Evolutionary conservation across 2,888 invertebrate species (phyloP), one percentile per base, ranked within the genome.

Genomic region (Hemicrepidius hirtus): DNA sequence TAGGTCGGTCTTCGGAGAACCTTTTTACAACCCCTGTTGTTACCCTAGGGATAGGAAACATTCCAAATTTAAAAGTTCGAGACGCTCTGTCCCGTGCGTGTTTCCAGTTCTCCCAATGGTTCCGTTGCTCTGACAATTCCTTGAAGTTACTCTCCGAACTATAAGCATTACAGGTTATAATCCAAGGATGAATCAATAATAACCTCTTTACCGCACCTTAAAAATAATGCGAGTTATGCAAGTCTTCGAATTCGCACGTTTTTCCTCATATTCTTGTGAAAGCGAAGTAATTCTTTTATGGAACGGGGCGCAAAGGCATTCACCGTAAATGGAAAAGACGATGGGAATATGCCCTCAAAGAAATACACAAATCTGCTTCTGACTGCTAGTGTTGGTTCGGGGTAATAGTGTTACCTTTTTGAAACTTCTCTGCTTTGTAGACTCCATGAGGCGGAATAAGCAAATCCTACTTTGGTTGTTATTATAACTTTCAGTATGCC

Each of bases 51-150:
- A 75, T 44, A 46, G 49, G 60, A 76, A 77, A 76, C 76, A 78
- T 77, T 78, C 78, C 76, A 78, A 78, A 77, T 78, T 78, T 75
- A 78, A 78, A 76, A 78, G 77, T 78, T 77, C 74, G 44, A 65
- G 76, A 71, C 74, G 59, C 67, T 71, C 53, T 62, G 75, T 75
- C 72, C 76, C 69, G 59, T 71, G 76, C 75, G 75, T 75, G 72
- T 73, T 70, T 66, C 68, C 41, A 62, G 21, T 57, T 50, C 40
- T 71, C 74, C 74, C 74, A 67, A 55, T 49, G 66, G 71, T 68
- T 57, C 60, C 49, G 64, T 59, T 70, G 46, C 73, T n/a, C n/a
- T 60, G 72, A 65, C 68, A 49, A 73, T 68, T 68, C 73, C 55
- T 66, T 67, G 55, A 72, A 72, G 72, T 68, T 72, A 44, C 59